Percentiles rank a stretch among this genome's conserved stretches.
Conservation (phyloP, 1,140 invertebrate species). For the Rhagoletis pomonella region DNA sequence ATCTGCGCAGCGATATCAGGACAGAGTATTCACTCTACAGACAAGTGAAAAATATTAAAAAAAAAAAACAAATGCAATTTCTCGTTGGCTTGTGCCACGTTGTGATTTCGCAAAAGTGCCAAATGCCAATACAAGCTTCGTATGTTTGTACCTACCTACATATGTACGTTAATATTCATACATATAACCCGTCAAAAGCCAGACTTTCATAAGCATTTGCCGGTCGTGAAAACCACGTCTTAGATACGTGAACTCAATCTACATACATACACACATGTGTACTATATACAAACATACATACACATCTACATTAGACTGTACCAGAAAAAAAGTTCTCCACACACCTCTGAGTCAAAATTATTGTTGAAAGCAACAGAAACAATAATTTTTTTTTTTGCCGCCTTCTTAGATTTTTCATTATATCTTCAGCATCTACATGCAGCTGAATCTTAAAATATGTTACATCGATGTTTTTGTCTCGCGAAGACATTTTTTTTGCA, state of each 20-base stretch:
- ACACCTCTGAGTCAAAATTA: too few relatives aligned
- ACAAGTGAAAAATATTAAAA: background rate
- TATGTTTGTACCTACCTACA: background rate
- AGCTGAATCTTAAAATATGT: too few relatives aligned
- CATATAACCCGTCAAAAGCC: background rate
- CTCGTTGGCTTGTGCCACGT: background rate
- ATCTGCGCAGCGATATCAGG: background rate
- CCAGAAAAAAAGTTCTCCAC: too few relatives aligned
- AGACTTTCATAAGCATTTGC: slow-evolving; percentile 44
- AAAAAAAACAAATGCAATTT: background rate
- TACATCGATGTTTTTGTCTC: too few relatives aligned
- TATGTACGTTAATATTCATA: background rate
- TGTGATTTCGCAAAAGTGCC: slow-evolving; percentile 16
- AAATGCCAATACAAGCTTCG: background rate
- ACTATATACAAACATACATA: too few relatives aligned
- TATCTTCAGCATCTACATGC: too few relatives aligned
- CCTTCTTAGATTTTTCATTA: too few relatives aligned
- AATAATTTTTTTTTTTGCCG: too few relatives aligned
- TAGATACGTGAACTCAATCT: slow-evolving; percentile 37
- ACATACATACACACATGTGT: background rate
- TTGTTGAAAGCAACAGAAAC: too few relatives aligned
- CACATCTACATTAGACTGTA: too few relatives aligned
- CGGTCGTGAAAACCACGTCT: background rate
- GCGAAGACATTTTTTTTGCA: too few relatives aligned
- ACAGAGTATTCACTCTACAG: background rate